phyloP scores from a whole-genome alignment of 2,797 vertebrate species.

The Kryptopterus vitreolus region DNA sequence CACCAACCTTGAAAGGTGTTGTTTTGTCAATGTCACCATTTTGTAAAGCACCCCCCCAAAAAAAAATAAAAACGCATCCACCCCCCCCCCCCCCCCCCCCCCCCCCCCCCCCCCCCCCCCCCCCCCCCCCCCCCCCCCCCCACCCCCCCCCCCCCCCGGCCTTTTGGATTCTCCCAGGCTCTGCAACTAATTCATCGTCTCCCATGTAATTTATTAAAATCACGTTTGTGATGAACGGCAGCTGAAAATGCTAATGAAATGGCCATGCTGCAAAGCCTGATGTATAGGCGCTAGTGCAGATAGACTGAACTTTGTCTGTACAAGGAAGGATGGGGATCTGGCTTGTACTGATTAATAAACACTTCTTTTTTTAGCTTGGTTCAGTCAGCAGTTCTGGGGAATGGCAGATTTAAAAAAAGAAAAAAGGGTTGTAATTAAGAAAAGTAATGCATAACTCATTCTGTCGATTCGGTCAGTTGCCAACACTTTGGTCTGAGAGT shows the following conservation, averaged over 20 bases:
- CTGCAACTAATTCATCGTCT: constrained; percentile 50
- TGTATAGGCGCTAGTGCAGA: constrained; percentile 55
- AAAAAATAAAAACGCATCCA: too few relatives aligned
- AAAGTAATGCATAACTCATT: constrained; percentile 83
- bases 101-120: too few relatives aligned
- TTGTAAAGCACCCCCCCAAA: constrained; percentile 38
- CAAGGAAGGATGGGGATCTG: constrained; percentile 58
- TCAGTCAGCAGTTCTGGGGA: constrained; percentile 76
- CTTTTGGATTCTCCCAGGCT: constrained; percentile 43
- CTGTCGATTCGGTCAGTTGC: constrained; percentile 76
- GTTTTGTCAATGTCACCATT: constrained; percentile 39
- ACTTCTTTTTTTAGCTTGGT: constrained; percentile 60
- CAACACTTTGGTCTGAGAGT: constrained; percentile 56
- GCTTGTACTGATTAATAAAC: constrained; percentile 70
- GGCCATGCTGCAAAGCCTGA: constrained; percentile 56
- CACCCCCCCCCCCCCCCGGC: too few relatives aligned
- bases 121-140: too few relatives aligned
- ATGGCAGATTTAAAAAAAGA: constrained; percentile 62
- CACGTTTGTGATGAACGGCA: constrained; percentile 46
- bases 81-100: too few relatives aligned
- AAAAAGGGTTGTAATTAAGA: constrained; percentile 84
- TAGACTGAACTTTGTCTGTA: constrained; percentile 64
- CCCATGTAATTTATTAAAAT: constrained; percentile 57
- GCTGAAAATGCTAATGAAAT: constrained; percentile 63
- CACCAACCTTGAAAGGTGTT: constrained; percentile 38